Evolutionary conservation across 2,797 vertebrate species (phyloP), one percentile per base, ranked within the genome.

Genomic region (Chelmon rostratus): DNA sequence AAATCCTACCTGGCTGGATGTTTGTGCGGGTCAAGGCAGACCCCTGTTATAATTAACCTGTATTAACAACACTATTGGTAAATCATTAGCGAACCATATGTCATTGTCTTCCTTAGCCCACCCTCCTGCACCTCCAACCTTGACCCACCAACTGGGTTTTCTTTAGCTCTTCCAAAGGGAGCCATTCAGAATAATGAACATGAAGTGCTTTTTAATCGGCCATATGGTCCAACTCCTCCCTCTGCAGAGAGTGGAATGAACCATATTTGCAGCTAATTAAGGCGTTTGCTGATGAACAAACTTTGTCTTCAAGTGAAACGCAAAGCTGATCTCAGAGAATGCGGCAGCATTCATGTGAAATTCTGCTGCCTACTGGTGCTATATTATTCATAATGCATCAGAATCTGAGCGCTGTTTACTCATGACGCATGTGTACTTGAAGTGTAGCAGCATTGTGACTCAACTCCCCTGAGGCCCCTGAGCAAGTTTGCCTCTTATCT

Each of bases 201-300:
- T 3, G 40, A 93, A 93, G 90, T 92, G 90, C 56, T 90, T 94
- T 93, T 92, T 95, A 94, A 95, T 94, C 93, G 88, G 74, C 93
- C 94, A 95, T 95, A 94, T 95, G 95, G 82, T 79, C 73, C 82
- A 76, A 57, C 73, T 82, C 93, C 81, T 87, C 85, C 78, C 83
- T 88, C 83, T 69, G 78, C 84, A 82, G 64, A 88, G 75, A 71
- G 68, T 69, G 58, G 75, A 78, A 87, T 67, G 65, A 80, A 66
- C 76, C 76, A 86, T 78, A 88, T 89, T 85, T 86, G 68, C 56
- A 44, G 81, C 85, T 84, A 91, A 90, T 92, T 91, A 86, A 85
- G 68, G 65, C 79, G 67, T 82, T 84, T 71, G 47, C 82, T 82
- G 85, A 79, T 79, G 68, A 73, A 72, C 67, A 68, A 75, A 89